A percentile compares a stretch with the other conserved stretches of the same genome.
These are phyloP conservation scores for Psix sp. DNA, from an alignment of 1,140 invertebrate species.

Conservation along the genomic window DNA sequence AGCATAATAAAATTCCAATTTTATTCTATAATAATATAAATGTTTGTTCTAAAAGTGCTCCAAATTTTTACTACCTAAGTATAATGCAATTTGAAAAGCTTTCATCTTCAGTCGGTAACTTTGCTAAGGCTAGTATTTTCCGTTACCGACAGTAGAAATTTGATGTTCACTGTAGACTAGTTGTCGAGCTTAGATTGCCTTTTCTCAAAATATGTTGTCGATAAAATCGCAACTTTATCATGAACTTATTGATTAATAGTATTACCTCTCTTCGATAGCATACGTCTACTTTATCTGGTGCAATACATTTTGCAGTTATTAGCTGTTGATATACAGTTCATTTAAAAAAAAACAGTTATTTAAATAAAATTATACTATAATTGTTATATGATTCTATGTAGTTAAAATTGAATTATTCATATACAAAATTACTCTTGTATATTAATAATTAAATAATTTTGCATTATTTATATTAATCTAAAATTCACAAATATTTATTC, in stretches of 20 bases:
- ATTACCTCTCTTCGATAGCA: slow-evolving; percentile 23
- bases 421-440: too few species aligned
- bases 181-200: slow-evolving; percentile 22
- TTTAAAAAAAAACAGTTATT: neutral
- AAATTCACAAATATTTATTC: too few species aligned
- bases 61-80: too few species aligned
- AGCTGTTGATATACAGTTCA: neutral
- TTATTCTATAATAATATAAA: too few species aligned
- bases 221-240: slow-evolving; percentile 23
- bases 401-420: too few species aligned
- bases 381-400: too few species aligned
- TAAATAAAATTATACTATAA: neutral
- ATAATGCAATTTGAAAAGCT: neutral
- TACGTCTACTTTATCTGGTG: slow-evolving; percentile 3
- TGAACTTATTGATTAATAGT: slow-evolving; percentile 14
- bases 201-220: slow-evolving; percentile 20
- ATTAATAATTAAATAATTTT: too few species aligned
- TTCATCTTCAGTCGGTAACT: slow-evolving; percentile 23
- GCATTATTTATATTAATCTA: too few species aligned
- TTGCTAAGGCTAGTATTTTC: slow-evolving; percentile 5
- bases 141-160: slow-evolving; percentile 37
- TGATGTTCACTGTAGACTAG: slow-evolving; percentile 4
- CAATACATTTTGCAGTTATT: neutral
- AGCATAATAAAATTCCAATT: too few species aligned
- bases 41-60: too few species aligned